Evolutionary conservation across 92 coral and sea anemone genomes (phyloP).

Genomic region (Actinostola sp.): DNA sequence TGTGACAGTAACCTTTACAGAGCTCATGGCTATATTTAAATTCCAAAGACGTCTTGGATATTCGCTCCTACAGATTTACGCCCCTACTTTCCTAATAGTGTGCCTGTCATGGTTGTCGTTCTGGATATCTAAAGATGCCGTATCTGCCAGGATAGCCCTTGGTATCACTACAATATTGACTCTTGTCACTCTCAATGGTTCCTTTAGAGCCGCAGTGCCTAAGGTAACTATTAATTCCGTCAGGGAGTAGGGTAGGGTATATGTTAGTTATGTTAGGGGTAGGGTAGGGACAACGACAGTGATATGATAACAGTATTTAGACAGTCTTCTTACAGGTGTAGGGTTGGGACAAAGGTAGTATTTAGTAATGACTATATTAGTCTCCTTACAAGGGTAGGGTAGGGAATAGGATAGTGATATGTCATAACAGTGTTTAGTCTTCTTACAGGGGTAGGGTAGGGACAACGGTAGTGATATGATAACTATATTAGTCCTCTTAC

Average conservation of each 20-base stretch:
- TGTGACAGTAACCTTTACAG: no score
- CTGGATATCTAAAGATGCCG: slow-evolving; percentile 74
- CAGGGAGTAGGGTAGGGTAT: not conserved
- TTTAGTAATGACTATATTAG: no score
- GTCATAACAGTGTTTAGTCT: no score
- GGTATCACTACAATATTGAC: slow-evolving; percentile 75
- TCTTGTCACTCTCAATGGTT: slow-evolving; percentile 70
- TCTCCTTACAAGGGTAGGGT: no score
- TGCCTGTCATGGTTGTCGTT: slow-evolving; percentile 74
- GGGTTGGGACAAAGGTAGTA: not conserved
- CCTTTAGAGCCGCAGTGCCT: slow-evolving; percentile 69
- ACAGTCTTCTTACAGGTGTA: no score
- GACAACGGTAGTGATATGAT: not conserved
- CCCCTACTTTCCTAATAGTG: slow-evolving; percentile 70
- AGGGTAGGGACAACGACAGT: not conserved
- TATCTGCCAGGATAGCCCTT: slow-evolving; percentile 70
- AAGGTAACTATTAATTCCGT: slow-evolving; percentile 27
- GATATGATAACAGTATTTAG: not conserved
- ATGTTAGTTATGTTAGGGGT: not conserved
- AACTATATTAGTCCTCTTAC: not conserved
- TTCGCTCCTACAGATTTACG: slow-evolving; percentile 69
- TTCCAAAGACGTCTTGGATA: slow-evolving; percentile 71
- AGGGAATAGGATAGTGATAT: not conserved
- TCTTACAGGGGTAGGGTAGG: not conserved
- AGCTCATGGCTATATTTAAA: slow-evolving; percentile 5